A percentile compares a stretch with the other conserved stretches of the same genome.
phyloP scores from a whole-genome alignment of 2,888 invertebrate genomes.

The Dynastes maya region DNA sequence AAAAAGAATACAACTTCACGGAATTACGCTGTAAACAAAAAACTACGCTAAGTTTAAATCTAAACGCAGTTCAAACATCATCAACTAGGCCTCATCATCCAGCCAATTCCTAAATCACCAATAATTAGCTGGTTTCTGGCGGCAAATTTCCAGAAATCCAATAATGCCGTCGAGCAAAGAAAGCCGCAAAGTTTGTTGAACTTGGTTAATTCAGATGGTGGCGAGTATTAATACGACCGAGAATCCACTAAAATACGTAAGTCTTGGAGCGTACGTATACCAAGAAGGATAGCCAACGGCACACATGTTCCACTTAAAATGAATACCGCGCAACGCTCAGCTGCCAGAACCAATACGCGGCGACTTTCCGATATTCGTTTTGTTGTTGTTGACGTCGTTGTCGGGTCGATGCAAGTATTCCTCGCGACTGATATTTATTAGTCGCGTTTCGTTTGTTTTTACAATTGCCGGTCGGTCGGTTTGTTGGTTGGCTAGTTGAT shows the following conservation, averaged over 20 bases:
- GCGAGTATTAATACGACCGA: conserved; percentile 42
- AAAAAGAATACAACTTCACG: too few relatives aligned
- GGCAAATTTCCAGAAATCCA: conserved; percentile 27
- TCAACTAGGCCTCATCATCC: neutral
- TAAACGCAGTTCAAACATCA: neutral
- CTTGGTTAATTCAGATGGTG: conserved; percentile 45
- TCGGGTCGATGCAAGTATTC: neutral
- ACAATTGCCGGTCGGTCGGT: neutral
- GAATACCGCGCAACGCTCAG: neutral
- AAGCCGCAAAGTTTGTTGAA: conserved; percentile 47
- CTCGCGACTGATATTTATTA: neutral
- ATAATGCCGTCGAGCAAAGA: neutral
- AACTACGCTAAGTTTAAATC: too few relatives aligned
- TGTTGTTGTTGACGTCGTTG: conserved; percentile 3
- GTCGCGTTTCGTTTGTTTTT: neutral
- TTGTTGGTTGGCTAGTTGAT: too few relatives aligned
- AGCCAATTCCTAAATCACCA: conserved; percentile 30
- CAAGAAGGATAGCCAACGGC: neutral
- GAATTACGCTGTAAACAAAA: too few relatives aligned
- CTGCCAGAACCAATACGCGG: conserved; percentile 1
- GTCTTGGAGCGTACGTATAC: conserved; percentile 11
- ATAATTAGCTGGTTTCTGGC: conserved; percentile 25
- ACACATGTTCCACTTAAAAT: conserved; percentile 32
- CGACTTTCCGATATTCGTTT: conserved; percentile 1
- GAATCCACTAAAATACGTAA: conserved; percentile 39